Conservation (phyloP, 2,797 vertebrate genomes). For the Hippopotamyrus pictus region DNA sequence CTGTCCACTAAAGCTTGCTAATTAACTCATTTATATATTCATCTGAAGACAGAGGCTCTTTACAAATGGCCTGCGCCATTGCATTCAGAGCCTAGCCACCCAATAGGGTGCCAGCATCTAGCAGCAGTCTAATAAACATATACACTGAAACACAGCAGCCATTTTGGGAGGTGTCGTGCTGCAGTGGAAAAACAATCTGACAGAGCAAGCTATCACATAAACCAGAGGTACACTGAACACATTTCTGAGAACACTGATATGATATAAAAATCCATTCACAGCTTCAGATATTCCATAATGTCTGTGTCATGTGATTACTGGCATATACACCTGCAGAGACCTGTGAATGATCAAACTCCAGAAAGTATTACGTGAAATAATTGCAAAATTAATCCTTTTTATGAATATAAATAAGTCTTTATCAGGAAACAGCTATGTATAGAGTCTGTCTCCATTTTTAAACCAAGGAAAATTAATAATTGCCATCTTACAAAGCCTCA, state of each 20-base stretch:
- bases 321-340: not conserved
- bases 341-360: not conserved
- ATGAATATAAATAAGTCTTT: not conserved
- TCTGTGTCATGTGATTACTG: not conserved
- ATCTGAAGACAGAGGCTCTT: slow-evolving; percentile 19
- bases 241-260: not conserved
- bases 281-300: not conserved
- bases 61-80: not conserved
- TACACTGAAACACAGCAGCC: slow-evolving; percentile 4
- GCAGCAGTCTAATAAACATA: not conserved
- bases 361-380: not conserved
- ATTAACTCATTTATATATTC: slow-evolving; percentile 27
- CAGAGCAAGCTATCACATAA: not conserved
- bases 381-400: not conserved
- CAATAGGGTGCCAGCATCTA: not conserved
- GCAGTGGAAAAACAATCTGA: not conserved
- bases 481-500: not conserved
- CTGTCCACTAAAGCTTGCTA: slow-evolving; percentile 19
- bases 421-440: not conserved
- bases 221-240: not conserved
- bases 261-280: not conserved
- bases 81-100: not conserved
- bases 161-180: slow-evolving; percentile 4
- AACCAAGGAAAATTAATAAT: not conserved
- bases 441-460: slow-evolving; percentile 5